These are phyloP conservation scores for Acanthisitta chloris DNA, from an alignment of 2,113 vertebrate species.

Conservation along the genomic window DNA sequence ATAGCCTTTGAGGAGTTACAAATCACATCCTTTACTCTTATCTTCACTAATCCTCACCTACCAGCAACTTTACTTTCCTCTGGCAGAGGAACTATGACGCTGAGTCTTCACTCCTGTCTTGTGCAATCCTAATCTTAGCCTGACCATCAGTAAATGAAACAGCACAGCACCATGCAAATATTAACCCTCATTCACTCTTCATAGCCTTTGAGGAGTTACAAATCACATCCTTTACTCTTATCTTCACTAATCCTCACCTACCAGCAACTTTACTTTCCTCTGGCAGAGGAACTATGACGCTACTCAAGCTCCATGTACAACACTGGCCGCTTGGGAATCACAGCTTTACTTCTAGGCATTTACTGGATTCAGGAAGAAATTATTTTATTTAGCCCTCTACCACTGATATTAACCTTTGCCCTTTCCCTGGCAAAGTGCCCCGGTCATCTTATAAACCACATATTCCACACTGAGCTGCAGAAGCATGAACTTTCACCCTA, in stretches of 20 bases:
- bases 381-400: neutral
- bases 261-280: neutral
- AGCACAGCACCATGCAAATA: neutral
- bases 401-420: neutral
- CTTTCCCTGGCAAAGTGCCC: neutral
- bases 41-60: neutral
- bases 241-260: neutral
- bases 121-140: neutral
- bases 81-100: neutral
- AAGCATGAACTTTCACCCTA: neutral
- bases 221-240: neutral
- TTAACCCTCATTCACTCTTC: neutral
- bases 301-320: accelerated
- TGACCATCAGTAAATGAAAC: neutral
- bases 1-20: neutral
- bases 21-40: neutral
- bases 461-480: neutral
- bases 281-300: neutral
- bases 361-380: neutral
- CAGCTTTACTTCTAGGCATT: neutral
- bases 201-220: neutral
- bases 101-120: neutral
- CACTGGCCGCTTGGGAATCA: neutral
- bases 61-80: neutral
- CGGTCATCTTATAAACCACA: neutral